These are phyloP conservation scores for Columba guinea DNA, from an alignment of 2,797 vertebrate genomes.

Conservation along the genomic window DNA sequence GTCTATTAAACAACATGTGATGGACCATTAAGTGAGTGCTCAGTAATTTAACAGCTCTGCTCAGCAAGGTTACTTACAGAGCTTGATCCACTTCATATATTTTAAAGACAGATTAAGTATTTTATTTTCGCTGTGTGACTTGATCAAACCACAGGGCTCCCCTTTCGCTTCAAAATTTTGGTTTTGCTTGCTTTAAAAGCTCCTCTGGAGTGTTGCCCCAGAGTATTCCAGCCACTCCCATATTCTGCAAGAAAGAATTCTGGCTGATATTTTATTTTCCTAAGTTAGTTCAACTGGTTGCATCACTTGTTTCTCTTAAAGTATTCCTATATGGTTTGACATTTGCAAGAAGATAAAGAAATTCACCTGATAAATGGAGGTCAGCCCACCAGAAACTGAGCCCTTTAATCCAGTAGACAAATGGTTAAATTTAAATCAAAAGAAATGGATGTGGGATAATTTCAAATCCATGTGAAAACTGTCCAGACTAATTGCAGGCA, in stretches of 20 bases:
- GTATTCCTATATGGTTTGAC: slow-evolving; percentile 1
- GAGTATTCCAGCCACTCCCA: not conserved
- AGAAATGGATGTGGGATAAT: not conserved
- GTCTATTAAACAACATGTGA: not conserved
- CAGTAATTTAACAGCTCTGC: not conserved
- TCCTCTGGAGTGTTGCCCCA: not conserved
- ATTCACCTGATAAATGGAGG: slow-evolving; percentile 13
- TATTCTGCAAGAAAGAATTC: not conserved
- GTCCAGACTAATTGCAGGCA: not conserved
- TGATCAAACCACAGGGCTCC: not conserved
- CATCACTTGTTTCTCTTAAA: slow-evolving; percentile 32
- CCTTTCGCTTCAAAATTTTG: not conserved
- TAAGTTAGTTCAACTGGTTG: not conserved
- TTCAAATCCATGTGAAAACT: slow-evolving; percentile 13
- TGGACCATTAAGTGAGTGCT: slow-evolving; percentile 10
- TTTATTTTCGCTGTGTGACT: not conserved
- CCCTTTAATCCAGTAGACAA: slow-evolving; percentile 14
- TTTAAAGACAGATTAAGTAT: not conserved
- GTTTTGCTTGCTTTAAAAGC: not conserved
- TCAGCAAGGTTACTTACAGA: slow-evolving; percentile 3
- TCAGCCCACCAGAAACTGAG: not conserved
- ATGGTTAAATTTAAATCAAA: slow-evolving; percentile 14
- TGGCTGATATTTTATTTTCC: not conserved
- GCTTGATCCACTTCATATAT: not conserved
- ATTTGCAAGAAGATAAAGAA: slow-evolving; percentile 17